Percentiles rank a stretch among this genome's conserved stretches.
Evolutionary conservation across 2,888 invertebrate genomes (phyloP).

Genomic region (Lasioglossum pauxillum): DNA sequence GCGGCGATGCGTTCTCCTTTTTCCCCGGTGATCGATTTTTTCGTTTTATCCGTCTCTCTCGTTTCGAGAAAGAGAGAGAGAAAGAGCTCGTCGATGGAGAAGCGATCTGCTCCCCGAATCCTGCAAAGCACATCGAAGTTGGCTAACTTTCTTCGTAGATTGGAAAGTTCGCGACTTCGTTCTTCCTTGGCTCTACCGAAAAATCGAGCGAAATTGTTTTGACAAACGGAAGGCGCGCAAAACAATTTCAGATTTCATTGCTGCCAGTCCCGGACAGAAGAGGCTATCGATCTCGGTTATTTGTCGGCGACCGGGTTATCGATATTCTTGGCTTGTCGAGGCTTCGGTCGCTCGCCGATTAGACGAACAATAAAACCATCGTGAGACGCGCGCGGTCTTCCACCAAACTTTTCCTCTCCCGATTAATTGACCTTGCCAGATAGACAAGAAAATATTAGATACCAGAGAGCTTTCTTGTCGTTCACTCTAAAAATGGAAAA

Average conservation of each 20-base stretch:
- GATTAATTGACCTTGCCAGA: background rate
- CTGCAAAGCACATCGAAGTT: background rate
- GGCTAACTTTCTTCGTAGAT: background rate
- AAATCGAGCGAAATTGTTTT: background rate
- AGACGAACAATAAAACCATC: background rate
- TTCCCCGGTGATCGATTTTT: background rate
- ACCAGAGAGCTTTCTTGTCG: no score
- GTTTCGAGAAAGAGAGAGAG: background rate
- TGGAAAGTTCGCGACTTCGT: background rate
- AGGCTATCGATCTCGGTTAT: background rate
- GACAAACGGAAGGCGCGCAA: background rate
- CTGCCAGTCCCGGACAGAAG: background rate
- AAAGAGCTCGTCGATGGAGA: background rate
- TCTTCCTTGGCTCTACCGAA: no score
- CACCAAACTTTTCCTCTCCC: background rate
- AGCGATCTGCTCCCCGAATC: background rate
- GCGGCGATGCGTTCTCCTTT: slow-evolving; percentile 2
- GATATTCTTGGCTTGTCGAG: background rate
- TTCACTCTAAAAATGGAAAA: no score
- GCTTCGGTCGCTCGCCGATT: background rate
- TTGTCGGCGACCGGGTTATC: slow-evolving; percentile 25
- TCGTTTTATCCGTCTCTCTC: background rate
- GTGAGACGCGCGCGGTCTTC: background rate
- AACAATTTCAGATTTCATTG: background rate
- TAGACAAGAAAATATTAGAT: background rate